Base-by-base conservation (phyloP, 2,888 invertebrate genomes). In the Brachylomia viminalis region DNA sequence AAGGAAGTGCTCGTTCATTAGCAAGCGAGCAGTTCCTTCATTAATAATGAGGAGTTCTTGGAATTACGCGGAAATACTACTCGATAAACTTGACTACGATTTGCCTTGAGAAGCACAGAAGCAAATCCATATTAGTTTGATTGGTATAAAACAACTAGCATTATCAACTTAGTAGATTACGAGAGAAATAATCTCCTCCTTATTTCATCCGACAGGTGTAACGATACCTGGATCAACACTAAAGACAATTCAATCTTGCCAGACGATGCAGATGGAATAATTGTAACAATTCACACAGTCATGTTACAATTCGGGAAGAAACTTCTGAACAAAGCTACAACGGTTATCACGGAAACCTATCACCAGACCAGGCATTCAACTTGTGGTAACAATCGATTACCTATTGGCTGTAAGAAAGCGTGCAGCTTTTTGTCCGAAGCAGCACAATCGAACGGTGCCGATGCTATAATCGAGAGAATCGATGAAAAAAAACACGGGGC, bases 331-430 rank as follows among this genome's bases (percentile, higher is more conserved):
- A 62, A 72, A 80, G 67, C 59, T 56, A 72, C 64, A 85, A 64
- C 69, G 33, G 45, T 72, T 66, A 82, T 72, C 77, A 67, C 73
- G 62, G 74, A 78, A 85, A 76, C 61, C 75, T 65, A 83, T 81
- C 79, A 77, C 33, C 66, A 75, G 33, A 58, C n/a, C 59, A 72
- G n/a, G 69, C 73, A 82, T 87, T 80, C 74, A 82, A 66, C 80
- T 80, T 58, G 72, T 49, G 68, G 73, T 80, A 77, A 86, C 77
- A 87, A 87, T 86, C 78, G 82, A 87, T 86, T 87, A 84, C 74
- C 52, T 68, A 81, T 81, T 73, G 79, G 65, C 52, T 69, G 67
- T 78, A 86, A 84, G 86, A 87, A 79, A 86, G 77, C 84, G 75
- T 76, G 72, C 73, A 83, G 70, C 69, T 86, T 86, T 87, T 87